Evolutionary conservation across 1,140 invertebrate genomes (phyloP).

Genomic region (Leguminivora glycinivorella): DNA sequence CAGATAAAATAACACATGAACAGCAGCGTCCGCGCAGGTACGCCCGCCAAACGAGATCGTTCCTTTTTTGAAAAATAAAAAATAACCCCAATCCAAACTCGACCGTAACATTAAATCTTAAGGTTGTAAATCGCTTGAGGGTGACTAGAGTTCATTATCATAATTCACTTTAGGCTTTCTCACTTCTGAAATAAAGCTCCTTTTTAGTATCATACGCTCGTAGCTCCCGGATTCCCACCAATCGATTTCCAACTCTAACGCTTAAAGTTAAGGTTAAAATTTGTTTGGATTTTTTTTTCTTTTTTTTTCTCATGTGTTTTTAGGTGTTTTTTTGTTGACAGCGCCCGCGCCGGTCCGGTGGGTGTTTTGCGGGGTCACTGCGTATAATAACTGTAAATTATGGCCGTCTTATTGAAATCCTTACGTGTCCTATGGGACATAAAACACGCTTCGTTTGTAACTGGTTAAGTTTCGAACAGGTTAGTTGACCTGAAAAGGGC

Average conservation of each 20-base stretch:
- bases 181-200: constrained; percentile 75
- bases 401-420: constrained; percentile 75
- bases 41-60: constrained; percentile 75
- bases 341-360: constrained; percentile 64
- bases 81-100: constrained; percentile 39
- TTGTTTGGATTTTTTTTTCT: constrained; percentile 31
- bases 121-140: constrained; percentile 41
- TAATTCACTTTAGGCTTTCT: constrained; percentile 76
- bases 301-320: constrained; percentile 74
- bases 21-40: constrained; percentile 66
- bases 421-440: constrained; percentile 51
- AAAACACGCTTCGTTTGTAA: constrained; percentile 4
- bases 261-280: constrained; percentile 42
- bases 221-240: constrained; percentile 33
- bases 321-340: constrained; percentile 69
- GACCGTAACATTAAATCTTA: constrained; percentile 39
- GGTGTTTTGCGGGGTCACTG: constrained; percentile 77
- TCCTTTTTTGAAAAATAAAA: constrained; percentile 69
- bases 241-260: constrained; percentile 8
- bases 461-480: neutral
- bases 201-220: constrained; percentile 59
- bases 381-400: constrained; percentile 78
- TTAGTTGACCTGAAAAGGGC: neutral
- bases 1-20: neutral
- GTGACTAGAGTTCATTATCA: constrained; percentile 50